Evolutionary conservation across 2,797 vertebrate genomes (phyloP), one percentile per base, ranked within the genome.

Genomic region (Pangasius larnaudii): DNA sequence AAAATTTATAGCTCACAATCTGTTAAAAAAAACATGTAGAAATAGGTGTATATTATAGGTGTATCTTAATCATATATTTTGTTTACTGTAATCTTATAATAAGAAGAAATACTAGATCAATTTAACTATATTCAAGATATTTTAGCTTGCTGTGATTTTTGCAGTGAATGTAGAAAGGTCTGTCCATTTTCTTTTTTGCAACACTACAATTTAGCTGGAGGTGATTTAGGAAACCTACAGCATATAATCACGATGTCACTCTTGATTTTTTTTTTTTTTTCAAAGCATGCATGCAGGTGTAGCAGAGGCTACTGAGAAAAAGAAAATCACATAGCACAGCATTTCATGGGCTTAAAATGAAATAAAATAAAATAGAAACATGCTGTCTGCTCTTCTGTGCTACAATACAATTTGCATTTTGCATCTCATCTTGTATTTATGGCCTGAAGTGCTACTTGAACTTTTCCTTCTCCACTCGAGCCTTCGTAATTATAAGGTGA

Each of bases 401-500:
- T 46, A 65, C 59, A 33, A 8, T 46, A 46, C 58, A 49, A 49
- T 65, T 80, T 59, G 33, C 33, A 59, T 80, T 65, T n/a, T 1
- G 18, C 33, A 65, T 75, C 33, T n/a, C 58, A n/a, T 46, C 69
- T 16, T 46, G 51, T 63, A 72, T 81, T 81, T 69, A 61, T 69
- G 46, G 75, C 75, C 75, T 5, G 9, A 51, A 61, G 77, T 58
- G 39, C 30, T 85, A 71, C 63, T 80, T 80, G 74, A 85, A 61
- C 65, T 65, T 77, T 84, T 53, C 58, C 33, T 19, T 84, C 81
- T 84, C 19, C 58, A 42, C 24, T 65, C 80, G 5, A 16, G 69
- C 78, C 51, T 24, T 27, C 13, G 56, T 87, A 87, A 84, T 88
- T 77, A 84, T 67, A 84, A 11, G 30, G 56, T 63, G 58, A 84